phyloP scores from a whole-genome alignment of 2,113 vertebrate genomes.

The Centropristis striata region DNA sequence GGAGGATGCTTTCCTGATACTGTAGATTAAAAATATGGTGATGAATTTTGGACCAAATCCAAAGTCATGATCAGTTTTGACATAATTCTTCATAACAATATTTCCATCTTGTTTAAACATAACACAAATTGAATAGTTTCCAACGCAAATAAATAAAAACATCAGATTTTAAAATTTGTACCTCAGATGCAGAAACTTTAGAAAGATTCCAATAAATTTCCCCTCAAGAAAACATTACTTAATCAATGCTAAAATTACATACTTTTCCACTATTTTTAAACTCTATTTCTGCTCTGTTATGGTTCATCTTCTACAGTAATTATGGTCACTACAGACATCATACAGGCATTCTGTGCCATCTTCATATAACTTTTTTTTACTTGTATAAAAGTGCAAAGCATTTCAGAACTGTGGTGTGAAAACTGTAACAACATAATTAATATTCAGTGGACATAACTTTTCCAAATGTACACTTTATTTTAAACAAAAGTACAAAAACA shows the following conservation, averaged over 20 bases:
- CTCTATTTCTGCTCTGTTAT: neutral
- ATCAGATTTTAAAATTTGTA: neutral
- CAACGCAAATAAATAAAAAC: neutral
- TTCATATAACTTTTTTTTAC: neutral
- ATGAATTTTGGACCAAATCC: neutral
- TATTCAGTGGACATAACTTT: slow-evolving; percentile 52
- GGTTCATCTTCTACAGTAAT: neutral
- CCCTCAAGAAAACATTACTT: no score
- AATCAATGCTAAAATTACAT: no score
- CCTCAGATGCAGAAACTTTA: neutral
- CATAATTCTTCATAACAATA: neutral
- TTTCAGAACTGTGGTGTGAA: neutral
- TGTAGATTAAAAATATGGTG: neutral
- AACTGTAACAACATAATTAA: slow-evolving; percentile 48
- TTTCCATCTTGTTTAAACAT: neutral
- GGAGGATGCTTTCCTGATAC: neutral
- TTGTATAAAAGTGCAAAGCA: neutral
- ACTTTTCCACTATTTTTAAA: neutral
- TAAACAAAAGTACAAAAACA: slow-evolving; percentile 94
- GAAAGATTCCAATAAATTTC: neutral
- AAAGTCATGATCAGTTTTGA: neutral
- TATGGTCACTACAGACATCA: no score
- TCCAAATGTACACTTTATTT: slow-evolving; percentile 95
- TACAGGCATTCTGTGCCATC: no score
- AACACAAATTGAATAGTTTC: neutral